Percentiles rank a stretch among this genome's conserved stretches.
Conservation (phyloP, 1,140 invertebrate genomes). For the Ridgeia piscesae region DNA sequence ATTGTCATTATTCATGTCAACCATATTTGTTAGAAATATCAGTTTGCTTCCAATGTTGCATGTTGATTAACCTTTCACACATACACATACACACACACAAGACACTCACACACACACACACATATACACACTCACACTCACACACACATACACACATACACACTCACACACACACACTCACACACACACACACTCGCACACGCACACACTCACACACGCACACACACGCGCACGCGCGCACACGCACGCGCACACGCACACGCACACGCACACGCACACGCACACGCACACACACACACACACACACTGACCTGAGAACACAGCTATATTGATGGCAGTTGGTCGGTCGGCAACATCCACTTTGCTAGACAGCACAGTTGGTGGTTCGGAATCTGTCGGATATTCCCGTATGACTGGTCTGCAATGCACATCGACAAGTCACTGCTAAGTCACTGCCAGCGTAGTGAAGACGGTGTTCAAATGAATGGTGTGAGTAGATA, state of each 20-base stretch:
- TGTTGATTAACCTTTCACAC: conserved; percentile 4
- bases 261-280: too few relatives aligned
- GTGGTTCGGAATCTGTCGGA: conserved; percentile 38
- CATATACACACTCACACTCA: neutral
- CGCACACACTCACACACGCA: too few relatives aligned
- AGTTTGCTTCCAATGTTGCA: neutral
- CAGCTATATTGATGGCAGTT: conserved; percentile 42
- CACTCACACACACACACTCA: too few relatives aligned
- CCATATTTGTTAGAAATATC: neutral
- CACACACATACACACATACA: neutral
- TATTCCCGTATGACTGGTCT: conserved; percentile 39
- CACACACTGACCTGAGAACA: conserved; percentile 39
- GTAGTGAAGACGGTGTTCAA: neutral
- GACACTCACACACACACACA: too few relatives aligned
- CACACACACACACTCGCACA: too few relatives aligned
- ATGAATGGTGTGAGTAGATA: too few relatives aligned
- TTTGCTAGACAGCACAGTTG: conserved; percentile 34
- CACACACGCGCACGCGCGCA: too few relatives aligned
- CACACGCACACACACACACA: neutral
- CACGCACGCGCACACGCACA: too few relatives aligned
- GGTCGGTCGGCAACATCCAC: conserved; percentile 42
- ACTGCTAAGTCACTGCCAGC: neutral
- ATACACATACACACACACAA: too few relatives aligned
- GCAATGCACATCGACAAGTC: neutral
- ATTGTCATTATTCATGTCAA: neutral